Evolutionary conservation across 2,113 vertebrate species (phyloP), one percentile per base, ranked within the genome.

Genomic region (Pipra filicauda): DNA sequence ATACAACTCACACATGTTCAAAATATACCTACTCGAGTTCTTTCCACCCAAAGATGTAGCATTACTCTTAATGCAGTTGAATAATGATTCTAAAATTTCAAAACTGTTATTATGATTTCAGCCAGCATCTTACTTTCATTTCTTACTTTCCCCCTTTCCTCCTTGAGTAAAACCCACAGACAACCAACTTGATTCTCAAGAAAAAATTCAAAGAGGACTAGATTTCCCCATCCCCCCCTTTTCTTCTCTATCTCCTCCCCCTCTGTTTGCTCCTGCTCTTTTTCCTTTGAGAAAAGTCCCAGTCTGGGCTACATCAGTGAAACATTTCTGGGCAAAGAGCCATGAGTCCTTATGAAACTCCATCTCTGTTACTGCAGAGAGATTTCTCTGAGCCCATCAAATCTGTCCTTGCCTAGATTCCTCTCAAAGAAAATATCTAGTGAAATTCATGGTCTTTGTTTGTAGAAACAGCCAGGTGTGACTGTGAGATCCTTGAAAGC

Each of bases 251-350:
- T 59, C 57, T 85, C 41, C 41, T 88, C 75, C 91, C 15, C 16
- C 19, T 74, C 72, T 58, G 27, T 73, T 90, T 88, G 37, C 59
- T 93, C 69, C 76, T 77, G 23, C 48, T 66, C 59, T 77, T 95
- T 83, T 89, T 93, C 65, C 65, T 83, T 75, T 91, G 74, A 62
- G 88, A 95, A 80, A 92, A 93, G 62, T 80, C 82, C 52, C 75
- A 91, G 83, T 78, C 93, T 95, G 91, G 86, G 73, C 73, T 91
- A 72, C 77, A 91, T 91, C 91, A 92, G 52, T 33, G 66, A 87
- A 95, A 17, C 18, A 79, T 92, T 95, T 92, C 93, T 92, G 81
- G 91, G 89, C 95, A 96, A 79, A 82, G 85, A 94, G 95, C 91
- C 89, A 96, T 43, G 66, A 94, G 28, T 74, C 70, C 57, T 93